A percentile compares a stretch with the other conserved stretches of the same genome.
Conservation (phyloP, 2,113 vertebrate genomes). For the Pontoporia blainvillei region DNA sequence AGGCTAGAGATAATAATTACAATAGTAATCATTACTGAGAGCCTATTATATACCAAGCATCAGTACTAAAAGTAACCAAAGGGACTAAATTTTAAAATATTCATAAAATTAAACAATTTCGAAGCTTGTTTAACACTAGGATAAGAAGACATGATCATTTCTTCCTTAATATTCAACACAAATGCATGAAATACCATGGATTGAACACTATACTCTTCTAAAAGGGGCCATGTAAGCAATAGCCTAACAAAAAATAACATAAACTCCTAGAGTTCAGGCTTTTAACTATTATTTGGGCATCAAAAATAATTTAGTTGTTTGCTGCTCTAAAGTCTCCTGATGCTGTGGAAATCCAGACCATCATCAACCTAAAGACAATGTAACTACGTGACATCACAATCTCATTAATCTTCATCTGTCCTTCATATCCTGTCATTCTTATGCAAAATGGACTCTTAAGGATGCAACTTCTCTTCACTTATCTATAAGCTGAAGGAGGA, state of each 20-base stretch:
- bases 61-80: neutral
- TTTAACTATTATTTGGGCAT: neutral
- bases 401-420: constrained; percentile 89
- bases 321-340: neutral
- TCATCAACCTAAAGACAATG: constrained; percentile 82
- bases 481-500: constrained; percentile 35
- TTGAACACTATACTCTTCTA: neutral
- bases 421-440: constrained; percentile 85
- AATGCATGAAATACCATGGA: neutral
- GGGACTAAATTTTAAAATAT: neutral
- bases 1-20: neutral
- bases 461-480: constrained; percentile 75
- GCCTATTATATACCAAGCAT: neutral
- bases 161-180: neutral
- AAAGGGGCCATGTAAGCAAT: neutral
- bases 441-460: constrained; percentile 81
- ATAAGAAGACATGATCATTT: neutral
- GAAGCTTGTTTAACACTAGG: neutral
- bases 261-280: constrained; percentile 27
- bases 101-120: neutral
- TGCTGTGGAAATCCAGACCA: constrained; percentile 73
- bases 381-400: constrained; percentile 78
- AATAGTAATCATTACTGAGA: neutral
- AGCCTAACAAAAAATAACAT: neutral
- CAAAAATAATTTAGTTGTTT: neutral